Conservation (phyloP, 2,113 vertebrate genomes). For the Cochlearius cochlearius region DNA sequence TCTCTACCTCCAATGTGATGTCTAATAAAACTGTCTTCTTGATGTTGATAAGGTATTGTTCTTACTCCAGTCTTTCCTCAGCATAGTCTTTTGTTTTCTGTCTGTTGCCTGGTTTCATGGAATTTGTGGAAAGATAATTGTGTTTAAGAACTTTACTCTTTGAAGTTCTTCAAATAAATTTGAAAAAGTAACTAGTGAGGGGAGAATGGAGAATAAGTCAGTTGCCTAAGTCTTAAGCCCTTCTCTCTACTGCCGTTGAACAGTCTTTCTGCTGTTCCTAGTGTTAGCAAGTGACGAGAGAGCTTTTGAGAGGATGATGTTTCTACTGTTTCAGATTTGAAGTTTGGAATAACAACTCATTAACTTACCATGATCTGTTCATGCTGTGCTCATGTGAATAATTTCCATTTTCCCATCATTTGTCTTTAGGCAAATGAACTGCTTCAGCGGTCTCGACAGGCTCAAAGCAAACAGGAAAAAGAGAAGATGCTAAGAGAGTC, state of each 20-base stretch:
- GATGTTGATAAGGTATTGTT: background rate
- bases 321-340: background rate
- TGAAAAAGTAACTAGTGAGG: background rate
- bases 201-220: background rate
- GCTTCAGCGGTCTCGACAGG: constrained; percentile 90
- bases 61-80: background rate
- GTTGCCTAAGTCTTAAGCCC: background rate
- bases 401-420: background rate
- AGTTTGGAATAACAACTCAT: background rate
- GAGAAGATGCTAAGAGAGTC: constrained; percentile 91
- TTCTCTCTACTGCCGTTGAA: background rate
- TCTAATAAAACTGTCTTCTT: background rate
- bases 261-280: background rate
- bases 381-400: background rate
- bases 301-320: background rate
- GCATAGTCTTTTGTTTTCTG: background rate
- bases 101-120: background rate
- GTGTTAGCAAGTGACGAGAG: background rate
- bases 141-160: background rate
- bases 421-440: constrained; percentile 91
- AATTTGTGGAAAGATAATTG: background rate
- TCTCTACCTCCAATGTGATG: background rate
- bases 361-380: background rate
- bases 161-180: background rate
- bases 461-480: constrained; percentile 90